phyloP scores from a whole-genome alignment of 1,140 invertebrate species.

The Drosophila kurseongensis region DNA sequence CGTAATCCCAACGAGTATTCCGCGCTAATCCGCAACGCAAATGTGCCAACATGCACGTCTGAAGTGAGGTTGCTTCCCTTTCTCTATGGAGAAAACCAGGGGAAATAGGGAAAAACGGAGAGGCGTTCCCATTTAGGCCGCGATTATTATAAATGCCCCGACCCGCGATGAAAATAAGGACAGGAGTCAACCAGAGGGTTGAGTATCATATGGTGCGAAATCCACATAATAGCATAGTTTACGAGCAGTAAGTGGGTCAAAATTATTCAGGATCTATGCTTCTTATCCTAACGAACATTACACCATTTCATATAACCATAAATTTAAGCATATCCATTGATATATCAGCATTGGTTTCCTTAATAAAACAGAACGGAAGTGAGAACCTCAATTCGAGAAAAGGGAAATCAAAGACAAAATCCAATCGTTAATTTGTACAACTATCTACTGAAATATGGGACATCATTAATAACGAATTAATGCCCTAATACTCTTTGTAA shows the following conservation, averaged over 20 bases:
- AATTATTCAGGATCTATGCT: conserved; percentile 47
- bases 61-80: conserved; percentile 60
- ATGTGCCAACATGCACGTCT: conserved; percentile 83
- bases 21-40: conserved; percentile 83
- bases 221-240: conserved; percentile 65
- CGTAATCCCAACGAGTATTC: conserved; percentile 80
- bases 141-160: conserved; percentile 37
- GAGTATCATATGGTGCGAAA: conserved; percentile 16
- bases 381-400: background rate
- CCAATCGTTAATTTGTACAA: too few relatives aligned
- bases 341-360: conserved; percentile 4
- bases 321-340: conserved; percentile 7
- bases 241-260: conserved; percentile 68
- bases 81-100: background rate
- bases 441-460: background rate
- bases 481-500: background rate
- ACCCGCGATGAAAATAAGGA: conserved; percentile 1
- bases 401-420: background rate
- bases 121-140: conserved; percentile 35
- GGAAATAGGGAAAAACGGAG: conserved; percentile 16
- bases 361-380: conserved; percentile 7
- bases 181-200: conserved; percentile 25
- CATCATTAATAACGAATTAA: conserved; percentile 3
- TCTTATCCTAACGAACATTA: background rate
- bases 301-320: conserved; percentile 1